phyloP scores from a whole-genome alignment of 2,113 vertebrate species.

The Malaclemys terrapin region DNA sequence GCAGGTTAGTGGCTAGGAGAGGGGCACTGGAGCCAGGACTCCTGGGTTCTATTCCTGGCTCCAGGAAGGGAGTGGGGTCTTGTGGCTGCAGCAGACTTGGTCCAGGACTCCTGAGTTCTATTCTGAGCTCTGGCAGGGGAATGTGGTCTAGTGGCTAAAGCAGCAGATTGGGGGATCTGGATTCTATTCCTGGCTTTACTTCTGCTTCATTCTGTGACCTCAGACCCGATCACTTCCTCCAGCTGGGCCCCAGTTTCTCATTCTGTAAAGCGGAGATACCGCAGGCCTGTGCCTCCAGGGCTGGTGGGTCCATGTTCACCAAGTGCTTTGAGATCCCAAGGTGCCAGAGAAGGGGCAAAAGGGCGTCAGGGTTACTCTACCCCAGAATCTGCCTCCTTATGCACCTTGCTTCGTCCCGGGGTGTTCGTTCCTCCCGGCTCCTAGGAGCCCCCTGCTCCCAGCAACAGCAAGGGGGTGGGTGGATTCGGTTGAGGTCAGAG shows the following conservation, averaged over 20 bases:
- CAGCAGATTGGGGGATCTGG: background rate
- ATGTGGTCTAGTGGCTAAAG: background rate
- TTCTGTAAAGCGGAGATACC: background rate
- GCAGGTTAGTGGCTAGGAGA: background rate
- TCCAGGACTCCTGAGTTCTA: background rate
- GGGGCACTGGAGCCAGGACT: background rate
- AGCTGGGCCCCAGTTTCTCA: background rate
- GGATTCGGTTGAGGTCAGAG: too few relatives aligned
- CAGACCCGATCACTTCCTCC: background rate
- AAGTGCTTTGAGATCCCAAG: background rate
- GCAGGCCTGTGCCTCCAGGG: background rate
- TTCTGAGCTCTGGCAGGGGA: background rate
- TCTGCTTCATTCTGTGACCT: background rate
- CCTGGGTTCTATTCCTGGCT: background rate
- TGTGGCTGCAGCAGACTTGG: background rate
- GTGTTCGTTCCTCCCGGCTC: background rate
- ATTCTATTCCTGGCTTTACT: background rate
- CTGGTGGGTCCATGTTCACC: background rate
- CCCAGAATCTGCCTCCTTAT: background rate
- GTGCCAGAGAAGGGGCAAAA: background rate
- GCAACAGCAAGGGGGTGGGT: background rate
- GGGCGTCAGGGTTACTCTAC: background rate
- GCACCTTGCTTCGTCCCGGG: background rate
- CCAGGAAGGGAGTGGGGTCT: background rate
- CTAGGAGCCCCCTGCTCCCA: background rate